A percentile compares a stretch with the other conserved stretches of the same genome.
phyloP scores from a whole-genome alignment of 2,888 invertebrate genomes.

The Xylophagus ater region DNA sequence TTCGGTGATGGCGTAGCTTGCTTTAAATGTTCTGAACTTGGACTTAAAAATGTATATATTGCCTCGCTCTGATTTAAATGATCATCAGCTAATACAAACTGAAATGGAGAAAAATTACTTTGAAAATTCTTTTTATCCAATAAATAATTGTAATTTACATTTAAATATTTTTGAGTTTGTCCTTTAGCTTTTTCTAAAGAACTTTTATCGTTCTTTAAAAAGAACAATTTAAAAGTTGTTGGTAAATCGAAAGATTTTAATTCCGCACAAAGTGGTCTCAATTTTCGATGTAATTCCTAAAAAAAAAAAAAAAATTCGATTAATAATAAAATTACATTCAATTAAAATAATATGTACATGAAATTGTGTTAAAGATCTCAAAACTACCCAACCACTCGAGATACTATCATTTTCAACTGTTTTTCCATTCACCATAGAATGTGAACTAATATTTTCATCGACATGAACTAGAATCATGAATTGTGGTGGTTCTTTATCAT shows the following conservation, averaged over 20 bases:
- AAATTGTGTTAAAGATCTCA: constrained; percentile 50
- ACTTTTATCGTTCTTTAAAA: constrained; percentile 70
- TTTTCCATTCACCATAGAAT: constrained; percentile 45
- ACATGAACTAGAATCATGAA: constrained; percentile 75
- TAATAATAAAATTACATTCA: neutral
- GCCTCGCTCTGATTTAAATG: constrained; percentile 79
- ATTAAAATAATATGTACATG: constrained; percentile 39
- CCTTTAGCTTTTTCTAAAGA: constrained; percentile 71
- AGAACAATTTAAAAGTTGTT: constrained; percentile 68
- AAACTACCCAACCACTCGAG: constrained; percentile 57
- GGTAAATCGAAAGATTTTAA: constrained; percentile 74
- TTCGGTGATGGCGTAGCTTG: constrained; percentile 66
- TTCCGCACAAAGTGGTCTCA: constrained; percentile 70
- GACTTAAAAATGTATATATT: constrained; percentile 82
- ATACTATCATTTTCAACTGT: constrained; percentile 42
- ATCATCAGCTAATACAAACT: constrained; percentile 82
- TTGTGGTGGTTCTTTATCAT: constrained; percentile 48
- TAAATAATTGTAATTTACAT: constrained; percentile 45
- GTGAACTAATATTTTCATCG: constrained; percentile 41
- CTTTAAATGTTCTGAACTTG: constrained; percentile 80
- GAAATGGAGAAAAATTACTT: constrained; percentile 15
- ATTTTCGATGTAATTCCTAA: constrained; percentile 70
- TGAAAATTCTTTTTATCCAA: neutral
- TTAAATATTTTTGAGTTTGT: constrained; percentile 75
- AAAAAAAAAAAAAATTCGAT: constrained; percentile 36